Evolutionary conservation across 2,888 invertebrate genomes (phyloP), one percentile per base, ranked within the genome.

Genomic region (Trichogramma evanescens): DNA sequence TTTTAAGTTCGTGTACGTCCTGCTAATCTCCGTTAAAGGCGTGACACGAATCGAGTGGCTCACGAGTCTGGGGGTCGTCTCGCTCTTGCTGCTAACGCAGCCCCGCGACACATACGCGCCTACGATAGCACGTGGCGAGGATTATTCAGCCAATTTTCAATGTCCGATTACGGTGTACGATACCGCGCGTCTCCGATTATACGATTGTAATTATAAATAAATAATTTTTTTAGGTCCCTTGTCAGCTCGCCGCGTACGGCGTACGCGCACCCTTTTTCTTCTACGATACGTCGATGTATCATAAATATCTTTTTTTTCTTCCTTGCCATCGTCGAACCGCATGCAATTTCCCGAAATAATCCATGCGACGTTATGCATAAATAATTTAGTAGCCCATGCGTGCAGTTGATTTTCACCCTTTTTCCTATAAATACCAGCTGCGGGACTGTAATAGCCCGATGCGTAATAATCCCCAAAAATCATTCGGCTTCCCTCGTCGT

Each of bases 141-240:
- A 74, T 76, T 76, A 75, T 69, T 67, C 70, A 72, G 71, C 71
- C 72, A 75, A 76, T 76, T 76, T 75, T 70, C 69, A 66, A 69
- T 65, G 68, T 72, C 68, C 71, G 71, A 26, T 26, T 26, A 26
- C 26, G 2, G 26, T 26, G 26, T 26, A 26, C 26, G 26, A 26
- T 26, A 26, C 2, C 26, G 26, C 26, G 26, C 26, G 26, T 26
- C 26, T 26, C 26, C 26, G 26, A 26, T 26, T 3, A 26, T 26
- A 26, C 26, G 26, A 26, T 26, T 26, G 26, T 26, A 26, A 26
- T 26, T 26, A 26, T 26, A 26, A 26, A 26, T 26, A 26, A 26
- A 26, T 26, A 26, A 26, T 26, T 26, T 26, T 26, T 26, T 26
- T 2, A 26, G 26, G 26, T 26, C 26, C 26, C 26, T 26, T 26